Conservation (phyloP, 2,113 vertebrate genomes). For the Chloroceryle aenea region DNA sequence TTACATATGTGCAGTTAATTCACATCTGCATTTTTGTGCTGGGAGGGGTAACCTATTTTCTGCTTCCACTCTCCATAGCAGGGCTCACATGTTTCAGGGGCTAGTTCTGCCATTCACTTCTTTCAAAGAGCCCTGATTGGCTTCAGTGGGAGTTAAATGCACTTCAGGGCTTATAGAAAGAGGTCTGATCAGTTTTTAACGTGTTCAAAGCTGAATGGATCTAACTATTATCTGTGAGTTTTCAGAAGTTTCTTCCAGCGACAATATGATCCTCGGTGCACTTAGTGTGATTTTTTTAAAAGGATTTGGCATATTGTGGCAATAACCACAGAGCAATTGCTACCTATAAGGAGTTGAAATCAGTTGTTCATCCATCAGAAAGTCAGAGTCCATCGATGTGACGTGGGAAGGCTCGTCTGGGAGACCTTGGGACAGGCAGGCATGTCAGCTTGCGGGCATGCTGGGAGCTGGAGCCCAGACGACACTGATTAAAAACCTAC, state of each 20-base stretch:
- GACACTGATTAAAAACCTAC: background rate
- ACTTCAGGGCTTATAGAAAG: constrained; percentile 71
- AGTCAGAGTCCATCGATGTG: background rate
- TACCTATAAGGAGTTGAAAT: background rate
- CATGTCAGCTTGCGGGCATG: background rate
- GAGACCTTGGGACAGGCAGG: background rate
- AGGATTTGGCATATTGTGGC: constrained; percentile 47
- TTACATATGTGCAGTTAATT: constrained; percentile 60
- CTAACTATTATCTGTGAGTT: constrained; percentile 39
- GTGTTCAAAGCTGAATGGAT: constrained; percentile 62
- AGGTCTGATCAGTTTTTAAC: constrained; percentile 65
- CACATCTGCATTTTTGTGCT: constrained; percentile 70
- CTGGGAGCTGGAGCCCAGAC: background rate
- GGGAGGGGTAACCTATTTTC: constrained; percentile 71
- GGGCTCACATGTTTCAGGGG: constrained; percentile 56
- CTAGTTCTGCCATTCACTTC: constrained; percentile 65
- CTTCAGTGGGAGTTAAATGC: constrained; percentile 69
- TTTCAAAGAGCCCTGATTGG: constrained; percentile 68
- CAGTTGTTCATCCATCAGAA: constrained; percentile 49
- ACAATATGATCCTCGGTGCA: background rate
- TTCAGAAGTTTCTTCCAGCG: constrained; percentile 36
- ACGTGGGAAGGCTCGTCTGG: background rate
- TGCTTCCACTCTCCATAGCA: background rate
- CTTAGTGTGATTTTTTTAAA: constrained; percentile 24
- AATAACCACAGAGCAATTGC: constrained; percentile 20